A percentile compares a stretch with the other conserved stretches of the same genome.
Evolutionary conservation across 2,797 vertebrate genomes (phyloP).

Genomic region (Galaxias olidus): DNA sequence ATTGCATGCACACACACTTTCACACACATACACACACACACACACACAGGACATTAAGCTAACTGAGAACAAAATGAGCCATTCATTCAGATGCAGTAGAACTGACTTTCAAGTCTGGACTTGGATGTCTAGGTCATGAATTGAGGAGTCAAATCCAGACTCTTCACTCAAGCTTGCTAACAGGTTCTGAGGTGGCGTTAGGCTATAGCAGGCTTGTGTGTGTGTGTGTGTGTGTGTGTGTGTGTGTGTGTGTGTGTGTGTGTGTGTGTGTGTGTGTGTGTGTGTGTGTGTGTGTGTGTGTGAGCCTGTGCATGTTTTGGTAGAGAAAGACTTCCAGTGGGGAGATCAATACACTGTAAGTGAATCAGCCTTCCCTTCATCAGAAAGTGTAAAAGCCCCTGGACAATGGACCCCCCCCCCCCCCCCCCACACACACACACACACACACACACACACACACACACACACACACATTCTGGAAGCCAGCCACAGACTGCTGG

Average conservation of each 20-base stretch:
- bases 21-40: too few relatives aligned
- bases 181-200: too few relatives aligned
- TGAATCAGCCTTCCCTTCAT: constrained; percentile 31
- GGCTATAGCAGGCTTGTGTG: too few relatives aligned
- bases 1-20: not conserved
- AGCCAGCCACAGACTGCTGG: not conserved
- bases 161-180: too few relatives aligned
- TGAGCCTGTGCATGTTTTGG: not conserved
- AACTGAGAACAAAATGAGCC: too few relatives aligned
- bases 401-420: not conserved
- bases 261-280: not conserved
- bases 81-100: too few relatives aligned
- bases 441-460: not conserved
- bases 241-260: not conserved
- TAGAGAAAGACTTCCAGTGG: constrained; percentile 13
- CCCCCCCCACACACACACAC: not conserved
- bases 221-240: too few relatives aligned
- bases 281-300: not conserved
- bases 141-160: too few relatives aligned
- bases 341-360: constrained; percentile 29
- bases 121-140: too few relatives aligned
- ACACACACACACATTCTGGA: not conserved
- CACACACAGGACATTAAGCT: too few relatives aligned
- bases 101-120: too few relatives aligned
- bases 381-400: constrained; percentile 14